A percentile compares a stretch with the other conserved stretches of the same genome.
phyloP scores from a whole-genome alignment of 2,797 vertebrate species.

The Xenops minutus region DNA sequence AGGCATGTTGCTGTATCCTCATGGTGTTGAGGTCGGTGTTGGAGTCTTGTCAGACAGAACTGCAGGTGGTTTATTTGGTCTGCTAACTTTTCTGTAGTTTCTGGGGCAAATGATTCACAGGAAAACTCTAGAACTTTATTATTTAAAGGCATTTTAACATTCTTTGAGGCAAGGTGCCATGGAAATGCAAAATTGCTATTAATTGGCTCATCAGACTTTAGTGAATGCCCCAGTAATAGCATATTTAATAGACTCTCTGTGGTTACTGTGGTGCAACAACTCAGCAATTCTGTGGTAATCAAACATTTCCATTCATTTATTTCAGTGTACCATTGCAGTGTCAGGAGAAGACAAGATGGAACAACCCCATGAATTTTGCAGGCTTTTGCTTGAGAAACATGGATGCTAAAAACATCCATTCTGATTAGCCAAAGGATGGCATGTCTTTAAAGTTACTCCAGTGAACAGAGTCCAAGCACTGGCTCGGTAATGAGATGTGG shows the following conservation, averaged over 20 bases:
- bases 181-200: background rate
- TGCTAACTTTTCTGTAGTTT: background rate
- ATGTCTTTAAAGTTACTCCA: background rate
- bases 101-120: background rate
- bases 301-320: background rate
- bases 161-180: background rate
- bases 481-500: background rate
- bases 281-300: background rate
- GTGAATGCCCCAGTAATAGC: background rate
- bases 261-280: background rate
- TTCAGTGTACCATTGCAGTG: background rate
- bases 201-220: background rate
- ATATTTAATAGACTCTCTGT: background rate
- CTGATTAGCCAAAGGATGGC: background rate
- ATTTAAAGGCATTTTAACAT: background rate
- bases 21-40: background rate
- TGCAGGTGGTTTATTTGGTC: background rate
- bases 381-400: background rate
- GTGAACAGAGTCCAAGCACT: background rate
- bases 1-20: too few species aligned
- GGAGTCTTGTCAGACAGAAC: background rate
- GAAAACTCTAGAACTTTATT: background rate
- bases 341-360: background rate
- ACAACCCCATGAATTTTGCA: background rate
- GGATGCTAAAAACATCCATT: background rate